These are phyloP conservation scores for Orthosia gothica DNA, from an alignment of 2,888 invertebrate species.

Conservation along the genomic window DNA sequence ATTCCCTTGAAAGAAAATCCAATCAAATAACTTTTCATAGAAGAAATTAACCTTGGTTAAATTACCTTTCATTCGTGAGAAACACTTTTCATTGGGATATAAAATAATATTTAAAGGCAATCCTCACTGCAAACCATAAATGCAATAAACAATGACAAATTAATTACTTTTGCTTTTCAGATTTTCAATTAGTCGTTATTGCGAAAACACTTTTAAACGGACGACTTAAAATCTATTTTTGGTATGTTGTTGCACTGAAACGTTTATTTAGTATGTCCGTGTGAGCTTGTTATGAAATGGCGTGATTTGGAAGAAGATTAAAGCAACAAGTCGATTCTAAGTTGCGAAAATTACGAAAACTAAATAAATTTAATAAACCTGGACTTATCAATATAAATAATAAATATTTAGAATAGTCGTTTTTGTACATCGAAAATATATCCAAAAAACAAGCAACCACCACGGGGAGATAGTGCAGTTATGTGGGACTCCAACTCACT, in stretches of 20 bases:
- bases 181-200: slow-evolving; percentile 4
- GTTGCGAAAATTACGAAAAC: no score
- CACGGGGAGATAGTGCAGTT: no score
- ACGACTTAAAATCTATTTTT: not conserved
- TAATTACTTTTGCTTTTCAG: slow-evolving; percentile 8
- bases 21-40: slow-evolving; percentile 3
- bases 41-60: slow-evolving; percentile 5
- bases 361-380: no score
- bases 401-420: no score
- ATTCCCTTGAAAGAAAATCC: slow-evolving; percentile 10
- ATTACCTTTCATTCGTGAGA: slow-evolving; percentile 20
- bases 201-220: not conserved
- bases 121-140: slow-evolving; percentile 8
- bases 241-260: not conserved
- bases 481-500: no score
- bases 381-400: no score
- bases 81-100: slow-evolving; percentile 16
- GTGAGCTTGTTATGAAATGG: no score
- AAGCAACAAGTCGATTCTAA: no score
- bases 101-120: slow-evolving; percentile 11
- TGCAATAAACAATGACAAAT: slow-evolving; percentile 25
- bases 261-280: not conserved
- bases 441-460: no score
- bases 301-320: no score
- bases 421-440: no score